Base-by-base conservation (phyloP, 37 sponge, comb jelly and placozoan species). In the Eunapius fragilis region DNA sequence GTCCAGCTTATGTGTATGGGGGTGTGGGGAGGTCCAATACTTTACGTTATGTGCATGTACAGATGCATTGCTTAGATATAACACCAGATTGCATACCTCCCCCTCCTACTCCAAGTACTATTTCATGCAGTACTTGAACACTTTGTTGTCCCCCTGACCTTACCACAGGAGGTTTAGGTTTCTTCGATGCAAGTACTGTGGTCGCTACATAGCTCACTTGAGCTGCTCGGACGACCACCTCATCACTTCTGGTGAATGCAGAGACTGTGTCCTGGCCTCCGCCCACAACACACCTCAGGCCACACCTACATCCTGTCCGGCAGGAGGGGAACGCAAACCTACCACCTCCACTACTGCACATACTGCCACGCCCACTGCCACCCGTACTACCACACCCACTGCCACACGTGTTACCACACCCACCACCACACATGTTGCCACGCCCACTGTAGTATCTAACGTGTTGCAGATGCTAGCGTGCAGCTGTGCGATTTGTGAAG, bases 121-220 rank as follows among this genome's bases (percentile, higher is more conserved):
- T n/a, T n/a, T n/a, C n/a, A n/a, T n/a, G n/a, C n/a, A n/a, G n/a
- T n/a, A n/a, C n/a, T n/a, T n/a, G n/a, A 23, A 45, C 4, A 23
- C 1, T 25, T 67, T 17, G 3, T 14, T 77, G 13, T 37, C 19
- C 22, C 36, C 41, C 13, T 34, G 33, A 3, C 31, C 24, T 5
- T 38, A 3, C 13, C 2, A 26, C 78, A 85, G 86, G 19, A 86
- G 71, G 70, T 86, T 71, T 41, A 14, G 79, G 72, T 71, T 86
- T 71, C 78, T 28, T 48, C 78, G 47, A 31, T 86, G 86, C 27
- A 22, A 24, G 23, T 30, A 32, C 1, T 86, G 86, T 71, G 79
- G 79, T 0, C 77, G 79, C 33, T 68, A 50, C 23, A 41, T 78
- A 27, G 86, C 79, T 26, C 86, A 86, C 32, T 26, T 86, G 50